phyloP scores from a whole-genome alignment of 2,113 vertebrate species.

The Brevimyrus niger region DNA sequence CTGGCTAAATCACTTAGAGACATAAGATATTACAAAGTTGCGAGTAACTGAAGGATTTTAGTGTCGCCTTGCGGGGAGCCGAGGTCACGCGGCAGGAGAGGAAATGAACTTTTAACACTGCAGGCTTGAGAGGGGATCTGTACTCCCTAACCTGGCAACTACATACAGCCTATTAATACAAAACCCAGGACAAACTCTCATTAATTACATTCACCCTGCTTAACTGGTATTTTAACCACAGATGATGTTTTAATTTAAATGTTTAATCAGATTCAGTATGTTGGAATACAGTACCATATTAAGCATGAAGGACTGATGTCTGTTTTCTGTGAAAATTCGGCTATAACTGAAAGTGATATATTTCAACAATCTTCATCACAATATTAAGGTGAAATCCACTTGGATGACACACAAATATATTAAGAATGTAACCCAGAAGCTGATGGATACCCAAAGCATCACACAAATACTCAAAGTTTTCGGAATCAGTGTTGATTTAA shows the following conservation, averaged over 20 bases:
- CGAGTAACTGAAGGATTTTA: slow-evolving; percentile 65
- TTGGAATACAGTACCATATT: neutral
- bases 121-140: neutral
- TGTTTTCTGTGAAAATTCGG: neutral
- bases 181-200: neutral
- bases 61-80: slow-evolving; percentile 59
- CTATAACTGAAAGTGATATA: neutral
- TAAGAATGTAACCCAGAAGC: neutral
- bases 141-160: neutral
- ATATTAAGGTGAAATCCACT: neutral
- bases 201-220: neutral
- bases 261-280: neutral
- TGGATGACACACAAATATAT: neutral
- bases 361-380: neutral
- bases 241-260: neutral
- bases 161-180: neutral
- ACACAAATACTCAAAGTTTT: neutral
- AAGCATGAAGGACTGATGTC: neutral
- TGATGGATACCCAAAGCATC: neutral
- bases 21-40: slow-evolving; percentile 28
- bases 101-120: slow-evolving; percentile 46
- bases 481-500: neutral
- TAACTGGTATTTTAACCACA: neutral
- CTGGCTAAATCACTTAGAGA: neutral
- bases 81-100: slow-evolving; percentile 61